Percentiles rank a stretch among this genome's conserved stretches.
These are phyloP conservation scores for Hypotaenidia philippensis DNA, from an alignment of 2,797 vertebrate genomes.

Conservation along the genomic window DNA sequence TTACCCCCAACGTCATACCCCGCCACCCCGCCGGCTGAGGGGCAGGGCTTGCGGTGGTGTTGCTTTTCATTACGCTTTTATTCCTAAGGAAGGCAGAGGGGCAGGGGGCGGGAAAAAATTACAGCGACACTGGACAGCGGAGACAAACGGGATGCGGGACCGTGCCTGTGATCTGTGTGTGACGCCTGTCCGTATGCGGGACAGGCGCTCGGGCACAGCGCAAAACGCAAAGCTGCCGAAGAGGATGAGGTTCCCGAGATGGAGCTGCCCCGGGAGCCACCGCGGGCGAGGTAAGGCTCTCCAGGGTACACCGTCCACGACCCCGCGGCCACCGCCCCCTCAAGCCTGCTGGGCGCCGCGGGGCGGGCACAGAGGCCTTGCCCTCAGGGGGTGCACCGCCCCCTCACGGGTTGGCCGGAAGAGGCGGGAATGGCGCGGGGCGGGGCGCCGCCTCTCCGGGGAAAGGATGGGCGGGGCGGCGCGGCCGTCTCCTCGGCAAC, in stretches of 20 bases:
- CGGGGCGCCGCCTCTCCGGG: background rate
- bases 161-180: rapidly evolving
- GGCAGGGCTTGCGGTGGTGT: rapidly evolving
- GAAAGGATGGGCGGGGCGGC: background rate
- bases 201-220: background rate
- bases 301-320: too few species aligned
- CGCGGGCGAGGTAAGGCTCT: too few species aligned
- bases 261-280: too few species aligned
- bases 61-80: too few species aligned
- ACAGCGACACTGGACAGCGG: rapidly evolving
- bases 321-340: too few species aligned
- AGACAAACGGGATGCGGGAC: rapidly evolving
- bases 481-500: conserved; percentile 16
- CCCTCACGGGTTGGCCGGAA: background rate
- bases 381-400: rapidly evolving
- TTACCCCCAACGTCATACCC: rapidly evolving
- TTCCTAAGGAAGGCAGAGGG: rapidly evolving
- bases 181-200: rapidly evolving
- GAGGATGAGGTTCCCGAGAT: rapidly evolving
- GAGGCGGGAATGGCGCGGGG: background rate
- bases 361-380: rapidly evolving
- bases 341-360: rapidly evolving
- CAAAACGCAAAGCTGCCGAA: too few species aligned
- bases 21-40: background rate
- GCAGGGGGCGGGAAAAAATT: rapidly evolving